phyloP scores from a whole-genome alignment of 2,797 vertebrate genomes.

The Scomberomorus guttatus region DNA sequence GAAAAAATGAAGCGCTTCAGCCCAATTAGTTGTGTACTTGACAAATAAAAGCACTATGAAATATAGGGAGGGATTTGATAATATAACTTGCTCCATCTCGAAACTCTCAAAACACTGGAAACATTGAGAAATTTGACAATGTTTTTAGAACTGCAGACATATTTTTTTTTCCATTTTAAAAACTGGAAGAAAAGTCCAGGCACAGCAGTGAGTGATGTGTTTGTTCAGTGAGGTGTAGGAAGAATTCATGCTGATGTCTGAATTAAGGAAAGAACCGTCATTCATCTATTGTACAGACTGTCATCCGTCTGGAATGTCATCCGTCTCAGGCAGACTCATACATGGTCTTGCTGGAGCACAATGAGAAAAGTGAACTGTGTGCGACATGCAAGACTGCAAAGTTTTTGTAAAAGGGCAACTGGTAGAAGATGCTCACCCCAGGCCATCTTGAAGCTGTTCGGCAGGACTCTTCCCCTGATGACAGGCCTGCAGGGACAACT shows the following conservation, averaged over 20 bases:
- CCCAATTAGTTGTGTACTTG: not conserved
- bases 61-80: not conserved
- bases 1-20: not conserved
- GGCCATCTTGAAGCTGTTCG: conserved; percentile 92
- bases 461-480: conserved; percentile 92
- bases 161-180: conserved; percentile 14
- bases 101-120: not conserved
- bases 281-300: conserved; percentile 39
- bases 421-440: conserved; percentile 90
- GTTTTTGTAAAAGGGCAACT: conserved; percentile 13
- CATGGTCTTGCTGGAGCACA: conserved; percentile 15
- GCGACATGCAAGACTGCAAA: not conserved
- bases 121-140: conserved; percentile 7
- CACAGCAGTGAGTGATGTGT: conserved; percentile 38
- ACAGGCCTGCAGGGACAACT: conserved; percentile 89
- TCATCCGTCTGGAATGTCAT: conserved; percentile 40
- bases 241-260: conserved; percentile 39
- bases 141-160: conserved; percentile 13
- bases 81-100: not conserved
- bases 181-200: conserved; percentile 15
- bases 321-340: conserved; percentile 20
- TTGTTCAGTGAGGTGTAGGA: conserved; percentile 34
- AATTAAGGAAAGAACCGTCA: conserved; percentile 37
- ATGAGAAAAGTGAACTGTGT: conserved; percentile 19
- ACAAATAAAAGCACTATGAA: not conserved